A percentile compares a stretch with the other conserved stretches of the same genome.
These are phyloP conservation scores for Hoplostethus mediterraneus DNA, from an alignment of 2,797 vertebrate species.

Conservation along the genomic window DNA sequence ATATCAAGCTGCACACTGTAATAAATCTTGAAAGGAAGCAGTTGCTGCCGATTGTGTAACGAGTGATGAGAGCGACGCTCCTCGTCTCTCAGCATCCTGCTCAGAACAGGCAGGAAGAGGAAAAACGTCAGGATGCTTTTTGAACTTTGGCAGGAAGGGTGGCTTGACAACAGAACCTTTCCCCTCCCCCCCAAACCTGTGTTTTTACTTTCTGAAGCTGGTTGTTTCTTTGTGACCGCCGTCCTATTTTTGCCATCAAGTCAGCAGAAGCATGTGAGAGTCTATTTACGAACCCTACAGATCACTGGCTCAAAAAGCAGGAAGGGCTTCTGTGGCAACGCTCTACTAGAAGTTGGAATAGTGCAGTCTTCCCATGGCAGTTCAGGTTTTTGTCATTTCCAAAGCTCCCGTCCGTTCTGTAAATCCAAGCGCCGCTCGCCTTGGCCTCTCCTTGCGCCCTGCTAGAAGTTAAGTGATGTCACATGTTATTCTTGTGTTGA, in stretches of 20 bases:
- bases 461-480: conserved; percentile 74
- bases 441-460: conserved; percentile 18
- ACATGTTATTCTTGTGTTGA: conserved; percentile 75
- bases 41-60: conserved; percentile 18
- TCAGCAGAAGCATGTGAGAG: conserved; percentile 36
- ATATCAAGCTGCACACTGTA: background rate
- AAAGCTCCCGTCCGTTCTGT: conserved; percentile 21
- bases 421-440: conserved; percentile 36
- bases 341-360: background rate
- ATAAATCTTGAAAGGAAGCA: conserved; percentile 23
- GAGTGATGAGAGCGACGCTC: conserved; percentile 34
- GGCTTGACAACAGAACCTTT: conserved; percentile 13
- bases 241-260: conserved; percentile 57
- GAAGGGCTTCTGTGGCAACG: conserved; percentile 3
- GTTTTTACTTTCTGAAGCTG: conserved; percentile 41
- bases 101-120: conserved; percentile 70
- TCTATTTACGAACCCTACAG: conserved; percentile 32
- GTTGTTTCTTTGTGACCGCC: conserved; percentile 51
- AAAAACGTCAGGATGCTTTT: conserved; percentile 72
- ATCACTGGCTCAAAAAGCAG: conserved; percentile 8
- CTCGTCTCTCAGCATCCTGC: conserved; percentile 65
- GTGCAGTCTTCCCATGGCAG: conserved; percentile 27
- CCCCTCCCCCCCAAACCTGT: conserved; percentile 18
- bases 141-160: conserved; percentile 60
- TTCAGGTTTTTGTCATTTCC: conserved; percentile 25